A percentile compares a stretch with the other conserved stretches of the same genome.
These are phyloP conservation scores for Tipula helvola DNA, from an alignment of 2,888 invertebrate species.

Conservation along the genomic window DNA sequence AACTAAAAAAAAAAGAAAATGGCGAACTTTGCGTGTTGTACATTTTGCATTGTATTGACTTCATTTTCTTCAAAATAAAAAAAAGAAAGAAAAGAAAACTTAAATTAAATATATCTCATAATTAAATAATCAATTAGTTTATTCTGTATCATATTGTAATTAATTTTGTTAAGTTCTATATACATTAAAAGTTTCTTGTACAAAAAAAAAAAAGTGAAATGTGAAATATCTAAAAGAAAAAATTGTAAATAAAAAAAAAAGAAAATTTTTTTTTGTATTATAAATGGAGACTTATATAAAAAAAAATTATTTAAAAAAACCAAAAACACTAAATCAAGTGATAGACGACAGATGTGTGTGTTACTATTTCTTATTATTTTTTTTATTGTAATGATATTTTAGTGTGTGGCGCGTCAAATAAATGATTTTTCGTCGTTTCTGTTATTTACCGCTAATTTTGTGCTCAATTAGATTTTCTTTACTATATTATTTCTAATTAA, in stretches of 20 bases:
- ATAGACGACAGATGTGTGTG: slow-evolving; percentile 11
- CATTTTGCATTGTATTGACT: slow-evolving; percentile 16
- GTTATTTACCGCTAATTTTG: slow-evolving; percentile 9
- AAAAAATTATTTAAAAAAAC: neutral
- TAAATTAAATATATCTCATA: neutral
- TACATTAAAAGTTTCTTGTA: neutral
- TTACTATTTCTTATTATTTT: neutral
- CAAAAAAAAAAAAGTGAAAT: slow-evolving; percentile 7
- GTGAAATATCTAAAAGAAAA: neutral
- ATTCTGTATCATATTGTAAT: neutral
- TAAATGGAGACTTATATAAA: slow-evolving; percentile 10
- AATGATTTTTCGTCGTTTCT: neutral
- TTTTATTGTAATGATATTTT: slow-evolving; percentile 6
- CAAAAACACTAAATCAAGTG: slow-evolving; percentile 9
- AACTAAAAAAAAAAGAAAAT: slow-evolving; percentile 18
- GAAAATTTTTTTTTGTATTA: slow-evolving; percentile 6
- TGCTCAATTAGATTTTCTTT: neutral
- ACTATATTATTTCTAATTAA: neutral
- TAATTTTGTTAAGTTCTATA: neutral
- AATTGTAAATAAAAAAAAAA: slow-evolving; percentile 4
- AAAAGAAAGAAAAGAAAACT: neutral
- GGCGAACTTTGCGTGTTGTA: slow-evolving; percentile 19
- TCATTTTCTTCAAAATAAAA: slow-evolving; percentile 7
- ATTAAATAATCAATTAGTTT: slow-evolving; percentile 5
- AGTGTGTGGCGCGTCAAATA: slow-evolving; percentile 12